Evolutionary conservation across 2,888 invertebrate species (phyloP).

Genomic region (Pammene aurita): DNA sequence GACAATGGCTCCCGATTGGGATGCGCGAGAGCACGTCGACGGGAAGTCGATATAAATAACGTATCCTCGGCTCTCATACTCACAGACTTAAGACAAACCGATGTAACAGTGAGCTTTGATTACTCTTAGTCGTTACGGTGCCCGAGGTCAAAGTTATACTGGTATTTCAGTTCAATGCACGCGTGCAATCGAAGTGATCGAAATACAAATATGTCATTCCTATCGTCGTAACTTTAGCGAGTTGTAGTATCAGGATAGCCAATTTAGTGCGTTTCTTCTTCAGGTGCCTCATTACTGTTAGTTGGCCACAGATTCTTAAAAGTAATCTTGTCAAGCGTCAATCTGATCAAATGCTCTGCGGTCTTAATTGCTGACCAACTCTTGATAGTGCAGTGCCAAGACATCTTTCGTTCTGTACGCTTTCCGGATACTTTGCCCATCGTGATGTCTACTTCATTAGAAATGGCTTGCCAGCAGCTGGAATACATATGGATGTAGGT

Average conservation of each 20-base stretch:
- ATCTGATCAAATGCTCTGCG: too few species aligned
- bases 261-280: not conserved
- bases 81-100: not conserved
- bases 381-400: too few species aligned
- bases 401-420: too few species aligned
- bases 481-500: too few species aligned
- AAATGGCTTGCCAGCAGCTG: too few species aligned
- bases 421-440: too few species aligned
- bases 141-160: not conserved
- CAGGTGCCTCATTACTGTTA: not conserved
- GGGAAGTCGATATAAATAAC: slow-evolving; percentile 48
- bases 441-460: too few species aligned
- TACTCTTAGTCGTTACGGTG: not conserved
- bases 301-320: too few species aligned
- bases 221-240: not conserved
- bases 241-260: not conserved
- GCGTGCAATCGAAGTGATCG: not conserved
- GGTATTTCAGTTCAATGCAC: not conserved
- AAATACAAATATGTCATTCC: slow-evolving; percentile 1
- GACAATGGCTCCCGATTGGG: slow-evolving; percentile 50
- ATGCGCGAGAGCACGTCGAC: slow-evolving; percentile 55
- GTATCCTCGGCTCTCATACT: slow-evolving; percentile 26
- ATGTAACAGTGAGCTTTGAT: not conserved
- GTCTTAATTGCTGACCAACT: too few species aligned
- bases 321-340: too few species aligned